Percentiles rank a stretch among this genome's conserved stretches.
phyloP scores from a whole-genome alignment of 2,888 invertebrate species.

The Epirrhoe tristata region DNA sequence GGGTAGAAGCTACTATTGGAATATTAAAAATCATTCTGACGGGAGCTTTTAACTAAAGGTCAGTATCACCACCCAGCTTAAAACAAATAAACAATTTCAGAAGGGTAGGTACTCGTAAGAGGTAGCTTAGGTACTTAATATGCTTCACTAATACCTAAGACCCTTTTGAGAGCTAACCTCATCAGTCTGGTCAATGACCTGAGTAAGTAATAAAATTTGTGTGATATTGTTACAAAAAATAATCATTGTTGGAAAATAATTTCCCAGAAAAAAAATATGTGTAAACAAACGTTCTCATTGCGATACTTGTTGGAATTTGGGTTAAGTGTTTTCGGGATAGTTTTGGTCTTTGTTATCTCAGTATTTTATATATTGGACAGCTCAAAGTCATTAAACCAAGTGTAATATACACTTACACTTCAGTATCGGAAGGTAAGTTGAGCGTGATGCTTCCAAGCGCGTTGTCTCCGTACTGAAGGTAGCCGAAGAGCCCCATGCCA shows the following conservation, averaged over 20 bases:
- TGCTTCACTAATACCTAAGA: too few species aligned
- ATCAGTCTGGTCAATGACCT: neutral
- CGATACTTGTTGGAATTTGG: too few species aligned
- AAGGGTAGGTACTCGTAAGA: neutral
- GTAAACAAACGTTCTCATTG: too few species aligned
- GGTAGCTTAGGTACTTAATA: too few species aligned
- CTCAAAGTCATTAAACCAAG: neutral
- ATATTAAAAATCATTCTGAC: too few species aligned
- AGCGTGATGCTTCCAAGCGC: slow-evolving; percentile 94
- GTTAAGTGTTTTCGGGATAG: too few species aligned
- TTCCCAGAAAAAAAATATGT: neutral
- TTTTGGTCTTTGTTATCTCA: too few species aligned
- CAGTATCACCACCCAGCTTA: neutral
- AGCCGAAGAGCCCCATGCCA: slow-evolving; percentile 96
- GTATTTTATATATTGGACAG: too few species aligned
- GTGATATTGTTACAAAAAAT: too few species aligned
- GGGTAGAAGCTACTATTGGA: too few species aligned
- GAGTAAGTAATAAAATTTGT: neutral
- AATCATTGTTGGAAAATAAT: neutral
- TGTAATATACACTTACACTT: slow-evolving; percentile 82
- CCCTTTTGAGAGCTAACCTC: neutral
- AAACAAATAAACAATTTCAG: neutral
- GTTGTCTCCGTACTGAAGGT: slow-evolving; percentile 91
- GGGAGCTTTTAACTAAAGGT: too few species aligned
- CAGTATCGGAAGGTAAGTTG: slow-evolving; percentile 88